Conservation (phyloP, 2,888 invertebrate species). For the Rotaria socialis region DNA sequence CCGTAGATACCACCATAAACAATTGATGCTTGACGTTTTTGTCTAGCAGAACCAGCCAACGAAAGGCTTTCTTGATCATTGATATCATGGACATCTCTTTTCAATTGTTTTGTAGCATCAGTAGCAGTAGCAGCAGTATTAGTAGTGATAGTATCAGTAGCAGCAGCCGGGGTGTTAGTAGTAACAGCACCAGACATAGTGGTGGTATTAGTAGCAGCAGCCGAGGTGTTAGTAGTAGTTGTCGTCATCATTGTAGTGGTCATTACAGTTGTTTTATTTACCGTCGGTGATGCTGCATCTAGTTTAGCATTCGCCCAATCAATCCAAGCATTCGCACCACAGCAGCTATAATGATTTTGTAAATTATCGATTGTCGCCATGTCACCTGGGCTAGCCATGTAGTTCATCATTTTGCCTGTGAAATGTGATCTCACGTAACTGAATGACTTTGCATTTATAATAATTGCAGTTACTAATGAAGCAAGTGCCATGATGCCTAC, state of each 20-base stretch:
- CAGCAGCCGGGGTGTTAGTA: too few relatives aligned
- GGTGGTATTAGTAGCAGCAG: background rate
- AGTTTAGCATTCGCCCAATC: background rate
- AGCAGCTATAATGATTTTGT: background rate
- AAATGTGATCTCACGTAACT: background rate
- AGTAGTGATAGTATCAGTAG: too few relatives aligned
- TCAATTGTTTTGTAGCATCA: too few relatives aligned
- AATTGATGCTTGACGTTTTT: background rate
- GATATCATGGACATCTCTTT: background rate
- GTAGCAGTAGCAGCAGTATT: too few relatives aligned
- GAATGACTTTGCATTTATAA: background rate
- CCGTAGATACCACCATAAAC: background rate
- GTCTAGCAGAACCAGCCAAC: background rate
- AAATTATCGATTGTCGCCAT: background rate
- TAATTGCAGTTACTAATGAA: background rate
- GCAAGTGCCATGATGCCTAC: background rate
- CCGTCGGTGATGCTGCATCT: background rate
- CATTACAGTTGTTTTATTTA: background rate
- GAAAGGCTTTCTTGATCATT: background rate
- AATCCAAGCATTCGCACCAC: background rate
- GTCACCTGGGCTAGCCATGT: background rate
- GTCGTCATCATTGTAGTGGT: background rate
- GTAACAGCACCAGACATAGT: too few relatives aligned
- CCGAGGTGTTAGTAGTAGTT: background rate
- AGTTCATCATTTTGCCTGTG: background rate